Conservation (phyloP, 2,113 vertebrate genomes). For the Trogon surrucura region DNA sequence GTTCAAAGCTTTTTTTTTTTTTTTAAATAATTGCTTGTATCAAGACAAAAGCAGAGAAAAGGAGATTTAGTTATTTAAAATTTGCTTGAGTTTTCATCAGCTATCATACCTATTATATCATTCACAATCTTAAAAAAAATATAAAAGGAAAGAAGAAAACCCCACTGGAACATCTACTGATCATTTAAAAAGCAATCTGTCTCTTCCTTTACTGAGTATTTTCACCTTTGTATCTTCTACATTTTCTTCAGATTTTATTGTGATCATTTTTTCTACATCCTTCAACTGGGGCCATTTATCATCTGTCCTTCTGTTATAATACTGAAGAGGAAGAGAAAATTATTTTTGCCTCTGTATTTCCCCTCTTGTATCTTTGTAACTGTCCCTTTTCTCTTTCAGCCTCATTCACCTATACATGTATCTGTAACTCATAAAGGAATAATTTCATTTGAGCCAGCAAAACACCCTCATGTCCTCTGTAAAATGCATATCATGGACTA, state of each 20-base stretch:
- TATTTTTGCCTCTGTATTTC: neutral
- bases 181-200: neutral
- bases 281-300: neutral
- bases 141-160: neutral
- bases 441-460: neutral
- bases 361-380: neutral
- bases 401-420: neutral
- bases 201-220: neutral
- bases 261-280: neutral
- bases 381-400: neutral
- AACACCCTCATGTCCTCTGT: neutral
- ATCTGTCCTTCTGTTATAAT: neutral
- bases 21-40: neutral
- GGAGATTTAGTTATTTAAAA: neutral
- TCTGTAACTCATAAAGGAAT: neutral
- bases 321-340: neutral
- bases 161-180: neutral
- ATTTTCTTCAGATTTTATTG: neutral
- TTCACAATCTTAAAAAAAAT: neutral
- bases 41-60: neutral
- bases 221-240: neutral
- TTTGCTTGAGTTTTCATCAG: slow-evolving; percentile 13
- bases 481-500: neutral
- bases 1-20: neutral
- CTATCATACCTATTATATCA: neutral